Conservation (phyloP, 2,797 vertebrate species). For the Pyrrhura leucotis region DNA sequence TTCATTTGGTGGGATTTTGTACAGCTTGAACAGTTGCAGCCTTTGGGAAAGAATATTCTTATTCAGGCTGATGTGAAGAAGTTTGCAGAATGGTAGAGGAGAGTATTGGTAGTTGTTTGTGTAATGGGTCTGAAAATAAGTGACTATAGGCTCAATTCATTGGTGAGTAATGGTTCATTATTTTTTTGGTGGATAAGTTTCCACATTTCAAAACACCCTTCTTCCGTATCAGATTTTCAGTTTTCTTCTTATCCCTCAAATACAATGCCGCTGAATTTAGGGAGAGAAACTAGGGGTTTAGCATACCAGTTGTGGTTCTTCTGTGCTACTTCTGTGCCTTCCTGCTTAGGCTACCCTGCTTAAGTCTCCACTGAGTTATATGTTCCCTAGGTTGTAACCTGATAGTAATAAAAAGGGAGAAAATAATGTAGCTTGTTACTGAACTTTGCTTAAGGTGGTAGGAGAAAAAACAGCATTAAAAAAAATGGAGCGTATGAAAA, state of each 20-base stretch:
- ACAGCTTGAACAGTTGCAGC: background rate
- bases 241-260: background rate
- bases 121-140: background rate
- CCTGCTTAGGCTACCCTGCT: background rate
- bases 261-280: background rate
- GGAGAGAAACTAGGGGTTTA: background rate
- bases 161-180: background rate
- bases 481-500: background rate
- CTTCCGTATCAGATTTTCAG: background rate
- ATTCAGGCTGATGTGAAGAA: background rate
- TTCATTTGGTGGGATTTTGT: background rate
- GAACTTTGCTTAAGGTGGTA: background rate
- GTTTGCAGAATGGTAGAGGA: background rate
- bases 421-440: background rate
- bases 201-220: background rate
- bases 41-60: background rate
- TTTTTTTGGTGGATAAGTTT: background rate
- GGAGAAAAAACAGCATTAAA: background rate
- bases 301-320: background rate
- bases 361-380: background rate
- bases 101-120: background rate
- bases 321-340: background rate
- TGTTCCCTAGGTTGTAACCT: background rate
- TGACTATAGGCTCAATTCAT: background rate
- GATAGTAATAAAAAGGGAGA: background rate